Conservation (phyloP, 1,140 invertebrate genomes). For the Pseudomyrmex cubaensis region DNA sequence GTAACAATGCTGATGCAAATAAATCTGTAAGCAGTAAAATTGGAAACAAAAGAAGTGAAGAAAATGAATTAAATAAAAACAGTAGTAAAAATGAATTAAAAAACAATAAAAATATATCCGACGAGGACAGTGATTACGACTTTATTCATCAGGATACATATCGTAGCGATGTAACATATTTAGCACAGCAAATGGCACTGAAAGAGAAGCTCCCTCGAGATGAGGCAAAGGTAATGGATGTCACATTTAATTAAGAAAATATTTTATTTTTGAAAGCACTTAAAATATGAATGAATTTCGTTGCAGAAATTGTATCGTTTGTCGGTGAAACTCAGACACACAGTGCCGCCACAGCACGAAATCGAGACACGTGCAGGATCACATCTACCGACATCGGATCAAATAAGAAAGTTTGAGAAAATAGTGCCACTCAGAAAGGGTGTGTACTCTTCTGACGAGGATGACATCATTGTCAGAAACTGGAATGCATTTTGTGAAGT, state of each 20-base stretch:
- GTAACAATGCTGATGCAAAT: too few relatives aligned
- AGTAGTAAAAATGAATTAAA: neutral
- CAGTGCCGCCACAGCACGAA: slow-evolving; percentile 73
- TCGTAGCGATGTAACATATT: slow-evolving; percentile 17
- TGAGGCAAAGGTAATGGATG: neutral
- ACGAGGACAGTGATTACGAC: neutral
- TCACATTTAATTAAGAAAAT: slow-evolving; percentile 6
- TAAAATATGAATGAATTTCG: neutral
- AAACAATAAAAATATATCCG: neutral
- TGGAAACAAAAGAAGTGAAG: too few relatives aligned
- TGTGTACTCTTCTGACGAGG: slow-evolving; percentile 66
- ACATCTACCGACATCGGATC: slow-evolving; percentile 41
- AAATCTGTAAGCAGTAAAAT: too few relatives aligned
- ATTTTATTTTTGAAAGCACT: neutral
- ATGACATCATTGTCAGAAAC: slow-evolving; percentile 72
- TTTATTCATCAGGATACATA: too few relatives aligned
- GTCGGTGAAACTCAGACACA: slow-evolving; percentile 59
- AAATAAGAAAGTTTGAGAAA: slow-evolving; percentile 69
- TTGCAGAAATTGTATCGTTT: slow-evolving; percentile 59
- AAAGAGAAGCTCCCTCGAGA: neutral
- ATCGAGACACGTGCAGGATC: slow-evolving; percentile 74
- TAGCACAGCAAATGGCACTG: slow-evolving; percentile 24
- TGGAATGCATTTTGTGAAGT: slow-evolving; percentile 80
- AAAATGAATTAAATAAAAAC: neutral
- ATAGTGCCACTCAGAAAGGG: slow-evolving; percentile 68